Conservation (phyloP, 2,797 vertebrate genomes). For the Microctenopoma stevenorrisi region DNA sequence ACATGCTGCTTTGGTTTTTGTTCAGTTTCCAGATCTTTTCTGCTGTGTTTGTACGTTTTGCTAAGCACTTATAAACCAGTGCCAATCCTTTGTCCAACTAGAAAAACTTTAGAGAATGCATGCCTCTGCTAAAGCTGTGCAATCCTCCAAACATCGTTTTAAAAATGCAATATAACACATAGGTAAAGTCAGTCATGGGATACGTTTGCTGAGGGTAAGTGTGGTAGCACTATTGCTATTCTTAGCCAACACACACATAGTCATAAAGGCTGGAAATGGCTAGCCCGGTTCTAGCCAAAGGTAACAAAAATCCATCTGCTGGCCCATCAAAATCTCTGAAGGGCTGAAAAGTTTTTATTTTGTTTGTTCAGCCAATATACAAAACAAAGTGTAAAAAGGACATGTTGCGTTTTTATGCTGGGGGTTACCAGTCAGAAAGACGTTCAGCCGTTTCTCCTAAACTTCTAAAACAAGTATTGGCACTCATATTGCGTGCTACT, state of each 20-base stretch:
- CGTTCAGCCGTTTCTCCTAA: not conserved
- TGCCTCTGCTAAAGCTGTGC: constrained; percentile 3
- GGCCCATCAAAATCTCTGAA: not conserved
- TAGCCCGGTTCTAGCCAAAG: not conserved
- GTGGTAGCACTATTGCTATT: no score
- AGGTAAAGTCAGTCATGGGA: not conserved
- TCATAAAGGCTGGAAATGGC: not conserved
- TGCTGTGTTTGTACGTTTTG: constrained; percentile 45
- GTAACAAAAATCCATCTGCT: not conserved
- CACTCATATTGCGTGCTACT: not conserved
- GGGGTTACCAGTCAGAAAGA: not conserved
- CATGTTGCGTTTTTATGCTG: not conserved
- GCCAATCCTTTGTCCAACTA: constrained; percentile 19
- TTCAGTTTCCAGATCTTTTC: constrained; percentile 26
- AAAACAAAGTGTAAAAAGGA: not conserved
- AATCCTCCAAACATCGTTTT: not conserved
- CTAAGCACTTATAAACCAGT: constrained; percentile 20
- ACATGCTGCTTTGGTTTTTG: constrained; percentile 27
- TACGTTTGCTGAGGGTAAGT: not conserved
- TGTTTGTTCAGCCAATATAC: not conserved
- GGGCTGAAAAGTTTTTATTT: not conserved
- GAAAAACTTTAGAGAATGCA: constrained; percentile 5
- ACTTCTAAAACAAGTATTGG: not conserved
- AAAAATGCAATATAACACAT: not conserved
- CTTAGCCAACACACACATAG: not conserved